These are phyloP conservation scores for Heterocephalus glaber DNA, from an alignment of 2,113 vertebrate species.

Conservation along the genomic window DNA sequence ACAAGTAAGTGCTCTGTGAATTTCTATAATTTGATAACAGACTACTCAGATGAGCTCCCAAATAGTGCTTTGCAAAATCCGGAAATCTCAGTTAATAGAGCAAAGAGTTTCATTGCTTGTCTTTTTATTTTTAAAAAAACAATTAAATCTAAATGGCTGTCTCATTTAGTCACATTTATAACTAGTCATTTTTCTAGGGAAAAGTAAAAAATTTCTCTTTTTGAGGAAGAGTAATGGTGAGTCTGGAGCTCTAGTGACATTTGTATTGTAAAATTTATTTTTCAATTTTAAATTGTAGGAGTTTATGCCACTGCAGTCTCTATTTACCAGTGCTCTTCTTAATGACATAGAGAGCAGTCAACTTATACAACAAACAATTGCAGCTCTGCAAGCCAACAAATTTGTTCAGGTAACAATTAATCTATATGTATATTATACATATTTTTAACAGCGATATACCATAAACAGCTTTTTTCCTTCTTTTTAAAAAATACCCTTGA, in stretches of 20 bases:
- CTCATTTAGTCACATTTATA: conserved; percentile 14
- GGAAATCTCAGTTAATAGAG: background rate
- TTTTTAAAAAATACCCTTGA: conserved; percentile 60
- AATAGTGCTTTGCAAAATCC: background rate
- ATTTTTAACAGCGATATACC: background rate
- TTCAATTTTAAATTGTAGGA: conserved; percentile 86
- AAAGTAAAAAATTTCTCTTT: conserved; percentile 36
- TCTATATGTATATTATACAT: background rate
- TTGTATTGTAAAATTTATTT: conserved; percentile 43
- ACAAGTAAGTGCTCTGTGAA: conserved; percentile 87
- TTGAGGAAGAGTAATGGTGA: background rate
- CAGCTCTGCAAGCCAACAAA: conserved; percentile 95
- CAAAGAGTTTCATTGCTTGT: conserved; percentile 16
- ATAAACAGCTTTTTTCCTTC: conserved; percentile 66
- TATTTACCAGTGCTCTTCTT: conserved; percentile 93
- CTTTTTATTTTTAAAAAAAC: conserved; percentile 44
- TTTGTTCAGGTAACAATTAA: conserved; percentile 93
- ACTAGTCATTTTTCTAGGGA: conserved; percentile 45
- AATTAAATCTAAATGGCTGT: conserved; percentile 30
- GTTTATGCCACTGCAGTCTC: conserved; percentile 95
- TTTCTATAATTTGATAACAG: background rate
- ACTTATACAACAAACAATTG: conserved; percentile 92
- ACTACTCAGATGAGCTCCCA: background rate
- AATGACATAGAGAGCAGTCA: conserved; percentile 94
- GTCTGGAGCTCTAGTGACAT: background rate